Evolutionary conservation across 1,140 invertebrate species (phyloP).

Genomic region (Danaus melanippus): DNA sequence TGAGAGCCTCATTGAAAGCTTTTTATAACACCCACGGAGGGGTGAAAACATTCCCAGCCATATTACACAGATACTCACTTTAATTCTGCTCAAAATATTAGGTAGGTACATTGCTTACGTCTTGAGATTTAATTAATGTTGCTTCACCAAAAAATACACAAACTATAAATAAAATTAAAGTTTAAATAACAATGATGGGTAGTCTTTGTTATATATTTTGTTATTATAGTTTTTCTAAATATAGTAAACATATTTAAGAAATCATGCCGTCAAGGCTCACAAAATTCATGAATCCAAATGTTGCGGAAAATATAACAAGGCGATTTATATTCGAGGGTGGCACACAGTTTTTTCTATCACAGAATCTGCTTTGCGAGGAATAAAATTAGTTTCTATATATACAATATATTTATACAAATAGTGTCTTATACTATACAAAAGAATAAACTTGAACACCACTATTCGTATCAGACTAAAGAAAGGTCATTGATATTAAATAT

Average conservation of each 20-base stretch:
- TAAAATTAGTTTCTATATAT: conserved; percentile 1
- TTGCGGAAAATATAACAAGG: conserved; percentile 69
- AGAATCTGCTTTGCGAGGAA: conserved; percentile 46
- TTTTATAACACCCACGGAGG: conserved; percentile 17
- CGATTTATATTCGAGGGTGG: conserved; percentile 67
- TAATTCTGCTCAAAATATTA: conserved; percentile 11
- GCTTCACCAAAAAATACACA: no score
- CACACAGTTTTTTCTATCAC: conserved; percentile 60
- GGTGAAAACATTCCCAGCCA: conserved; percentile 12
- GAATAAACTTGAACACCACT: no score
- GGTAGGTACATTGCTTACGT: conserved; percentile 10
- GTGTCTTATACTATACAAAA: no score
- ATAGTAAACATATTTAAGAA: conserved; percentile 17
- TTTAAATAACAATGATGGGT: no score
- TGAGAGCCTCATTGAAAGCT: conserved; percentile 20
- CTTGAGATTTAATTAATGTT: neutral
- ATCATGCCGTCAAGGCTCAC: conserved; percentile 51
- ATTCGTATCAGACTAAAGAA: no score
- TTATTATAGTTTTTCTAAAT: no score
- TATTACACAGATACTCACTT: no score
- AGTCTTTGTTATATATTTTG: no score
- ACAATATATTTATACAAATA: neutral
- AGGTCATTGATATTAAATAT: no score
- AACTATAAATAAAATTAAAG: no score
- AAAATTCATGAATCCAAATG: conserved; percentile 70